Evolutionary conservation across 1,140 invertebrate species (phyloP), one percentile per base, ranked within the genome.

Genomic region (Phortica variegata): DNA sequence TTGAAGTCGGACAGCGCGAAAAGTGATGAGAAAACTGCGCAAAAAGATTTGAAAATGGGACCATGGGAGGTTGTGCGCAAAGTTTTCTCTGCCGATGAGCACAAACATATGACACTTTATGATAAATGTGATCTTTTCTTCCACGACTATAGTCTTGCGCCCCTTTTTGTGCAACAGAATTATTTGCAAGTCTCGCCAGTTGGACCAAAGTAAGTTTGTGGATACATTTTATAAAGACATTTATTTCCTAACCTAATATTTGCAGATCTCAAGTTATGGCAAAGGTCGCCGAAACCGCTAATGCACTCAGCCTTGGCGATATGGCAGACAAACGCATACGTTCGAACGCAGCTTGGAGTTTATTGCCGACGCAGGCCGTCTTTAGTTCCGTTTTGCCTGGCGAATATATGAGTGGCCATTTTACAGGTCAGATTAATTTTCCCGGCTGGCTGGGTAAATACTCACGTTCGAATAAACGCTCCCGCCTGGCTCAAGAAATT

Each of bases 141-240:
- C 78, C 86, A 93, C 56, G 97, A 99, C 79, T 99, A 99, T 77
- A 94, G 85, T 65, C 83, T 99, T 48, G 87, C 87, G 3, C 91
- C 95, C 7, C 79, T 99, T 15, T 99, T 99, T 79, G 92, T 99
- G 0, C 94, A 98, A 72, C 96, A 99, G 75, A 99, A 99, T 79
- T 99, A 99, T 80, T 79, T 92, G 1, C 82, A 81, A 41, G 88
- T 89, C 0, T 63, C 76, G 12, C 90, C 91, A 0, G 77, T 83
- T 39, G 83, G 80, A 43, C 82, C 85, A 21, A 84, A 82, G 87
- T 89, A 77, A 77, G 51, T 33, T 37, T 37, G 16, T 37, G 7
- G 7, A 16, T 31, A 31, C 29, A 8, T 31, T 12, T 7, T 31
- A 31, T 7, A 31, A 8, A 31, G 29, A 31, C 7, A 12, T 31